These are phyloP conservation scores for Bungarus multicinctus DNA, from an alignment of 2,113 vertebrate genomes.

Conservation along the genomic window DNA sequence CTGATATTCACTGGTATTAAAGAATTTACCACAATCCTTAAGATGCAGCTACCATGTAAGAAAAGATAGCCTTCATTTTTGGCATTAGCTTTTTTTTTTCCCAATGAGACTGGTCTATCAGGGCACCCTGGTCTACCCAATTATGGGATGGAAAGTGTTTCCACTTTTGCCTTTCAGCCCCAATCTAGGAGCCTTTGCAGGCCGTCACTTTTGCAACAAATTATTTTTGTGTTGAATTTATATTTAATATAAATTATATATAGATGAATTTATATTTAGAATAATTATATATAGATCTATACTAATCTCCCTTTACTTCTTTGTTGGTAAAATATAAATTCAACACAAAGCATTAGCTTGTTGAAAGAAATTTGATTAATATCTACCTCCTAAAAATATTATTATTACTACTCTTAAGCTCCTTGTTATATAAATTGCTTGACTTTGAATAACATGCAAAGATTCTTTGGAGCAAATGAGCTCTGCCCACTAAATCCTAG, in stretches of 20 bases:
- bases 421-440: background rate
- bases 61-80: background rate
- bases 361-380: background rate
- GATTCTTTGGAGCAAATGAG: background rate
- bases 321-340: no score
- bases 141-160: no score
- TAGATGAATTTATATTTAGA: no score
- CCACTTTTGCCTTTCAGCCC: no score
- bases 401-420: background rate
- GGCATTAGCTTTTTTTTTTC: fast-evolving
- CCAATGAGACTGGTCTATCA: no score
- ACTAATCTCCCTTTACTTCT: no score
- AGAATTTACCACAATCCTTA: background rate
- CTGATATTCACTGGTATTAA: background rate
- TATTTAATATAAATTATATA: no score
- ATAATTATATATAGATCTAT: no score
- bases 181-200: no score
- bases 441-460: background rate
- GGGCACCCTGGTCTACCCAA: no score
- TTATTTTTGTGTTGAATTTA: no score
- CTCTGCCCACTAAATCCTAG: background rate
- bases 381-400: background rate
- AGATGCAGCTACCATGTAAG: background rate
- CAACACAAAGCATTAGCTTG: background rate
- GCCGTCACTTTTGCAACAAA: no score